Evolutionary conservation across 92 coral and sea anemone species (phyloP).

Genomic region (Parazoanthus atlanticus): DNA sequence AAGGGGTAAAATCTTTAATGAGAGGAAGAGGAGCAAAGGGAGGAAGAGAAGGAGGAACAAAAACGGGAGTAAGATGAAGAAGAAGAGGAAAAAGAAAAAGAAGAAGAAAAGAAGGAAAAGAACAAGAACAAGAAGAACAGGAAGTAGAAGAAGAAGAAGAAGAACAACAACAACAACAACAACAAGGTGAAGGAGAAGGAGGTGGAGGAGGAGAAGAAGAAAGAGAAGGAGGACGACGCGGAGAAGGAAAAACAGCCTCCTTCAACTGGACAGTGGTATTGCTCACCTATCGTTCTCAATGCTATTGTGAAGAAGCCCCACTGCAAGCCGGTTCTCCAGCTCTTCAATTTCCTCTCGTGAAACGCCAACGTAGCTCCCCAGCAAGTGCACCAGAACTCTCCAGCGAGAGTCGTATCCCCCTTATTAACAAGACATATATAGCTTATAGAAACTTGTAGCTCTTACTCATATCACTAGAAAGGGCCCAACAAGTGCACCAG

Average conservation of each 20-base stretch:
- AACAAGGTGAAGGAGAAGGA: background rate
- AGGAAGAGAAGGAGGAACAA: background rate
- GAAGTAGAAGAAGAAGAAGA: background rate
- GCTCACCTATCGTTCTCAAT: background rate
- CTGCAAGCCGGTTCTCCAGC: constrained; percentile 32
- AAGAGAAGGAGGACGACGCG: background rate
- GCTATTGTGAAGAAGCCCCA: background rate
- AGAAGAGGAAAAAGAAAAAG: background rate
- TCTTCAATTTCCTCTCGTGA: constrained; percentile 5
- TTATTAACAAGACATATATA: background rate
- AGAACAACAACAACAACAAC: too few species aligned
- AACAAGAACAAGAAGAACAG: too few species aligned
- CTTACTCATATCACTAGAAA: too few species aligned
- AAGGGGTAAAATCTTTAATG: background rate
- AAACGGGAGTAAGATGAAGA: background rate
- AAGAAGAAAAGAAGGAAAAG: background rate
- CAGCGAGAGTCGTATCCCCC: constrained; percentile 29
- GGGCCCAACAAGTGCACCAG: constrained; percentile 14
- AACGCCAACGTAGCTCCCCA: constrained; percentile 27
- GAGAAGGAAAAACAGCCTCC: too few species aligned
- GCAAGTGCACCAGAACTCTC: constrained; percentile 15
- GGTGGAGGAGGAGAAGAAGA: background rate
- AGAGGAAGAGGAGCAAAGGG: background rate
- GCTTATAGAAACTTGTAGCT: too few species aligned
- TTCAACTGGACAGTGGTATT: background rate